These are phyloP conservation scores for Drosophila flavopinicola DNA, from an alignment of 2,888 invertebrate species.

Conservation along the genomic window DNA sequence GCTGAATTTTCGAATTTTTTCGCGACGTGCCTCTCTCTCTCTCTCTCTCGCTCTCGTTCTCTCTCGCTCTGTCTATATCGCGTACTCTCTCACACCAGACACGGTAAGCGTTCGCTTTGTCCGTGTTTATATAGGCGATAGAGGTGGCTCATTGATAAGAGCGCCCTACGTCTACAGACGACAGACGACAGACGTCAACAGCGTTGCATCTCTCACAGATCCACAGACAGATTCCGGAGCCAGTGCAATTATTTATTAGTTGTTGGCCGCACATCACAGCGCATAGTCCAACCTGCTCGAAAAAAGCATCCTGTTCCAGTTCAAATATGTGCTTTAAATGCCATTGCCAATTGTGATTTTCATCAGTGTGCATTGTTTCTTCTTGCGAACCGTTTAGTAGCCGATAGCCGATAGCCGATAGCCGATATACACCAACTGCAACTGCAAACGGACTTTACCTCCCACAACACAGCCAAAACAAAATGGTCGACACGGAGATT, in stretches of 20 bases:
- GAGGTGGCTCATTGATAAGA: conserved; percentile 56
- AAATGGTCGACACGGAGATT: conserved; percentile 83
- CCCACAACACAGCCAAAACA: conserved; percentile 1
- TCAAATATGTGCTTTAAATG: conserved; percentile 12
- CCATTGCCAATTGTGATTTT: conserved; percentile 18
- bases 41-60: conserved; percentile 1
- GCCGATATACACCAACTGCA: not conserved
- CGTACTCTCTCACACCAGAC: conserved; percentile 1
- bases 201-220: conserved; percentile 43
- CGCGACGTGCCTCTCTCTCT: conserved; percentile 9
- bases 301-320: conserved; percentile 6
- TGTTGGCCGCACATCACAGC: conserved; percentile 42
- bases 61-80: conserved; percentile 6
- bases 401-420: not conserved
- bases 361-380: conserved; percentile 13
- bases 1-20: conserved; percentile 5
- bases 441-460: conserved; percentile 1
- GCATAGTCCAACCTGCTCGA: conserved; percentile 26
- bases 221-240: conserved; percentile 5
- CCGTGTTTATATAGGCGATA: conserved; percentile 28
- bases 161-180: conserved; percentile 31
- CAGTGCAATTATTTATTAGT: conserved; percentile 65
- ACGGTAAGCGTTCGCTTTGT: conserved; percentile 53
- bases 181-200: conserved; percentile 37
- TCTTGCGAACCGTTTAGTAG: conserved; percentile 17